Base-by-base conservation (phyloP, 1,140 invertebrate genomes). In the Sminthurinus signatus region DNA sequence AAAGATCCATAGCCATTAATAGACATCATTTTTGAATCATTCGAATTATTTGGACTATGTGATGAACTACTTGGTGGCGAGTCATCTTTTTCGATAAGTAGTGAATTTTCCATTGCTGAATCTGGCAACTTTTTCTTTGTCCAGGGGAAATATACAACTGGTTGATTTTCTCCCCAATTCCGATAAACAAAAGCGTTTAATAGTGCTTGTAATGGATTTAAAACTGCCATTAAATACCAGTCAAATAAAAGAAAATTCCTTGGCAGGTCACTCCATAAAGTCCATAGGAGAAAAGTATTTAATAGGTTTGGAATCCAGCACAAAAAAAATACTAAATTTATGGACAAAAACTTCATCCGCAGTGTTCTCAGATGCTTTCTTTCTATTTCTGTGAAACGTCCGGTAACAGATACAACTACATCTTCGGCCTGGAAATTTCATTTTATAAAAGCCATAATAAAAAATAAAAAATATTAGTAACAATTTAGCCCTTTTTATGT, bases 281-380 rank as follows among this genome's bases (percentile, higher is more conserved):
- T 83, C 87, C 88, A 90, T 5, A 91, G 72, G 14, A 90, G 73
- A 51, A 88, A 74, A 10, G 85, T 86, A 75, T 88, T 89, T 5
- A 89, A 77, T 19, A 91, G 74, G 78, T 91, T 91, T 14, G 88
- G 88, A 43, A 87, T 64, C 88, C 88, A 91, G 73, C 88, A 91
- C 21, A 89, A 65, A 73, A 88, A 89, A 75, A 89, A 91, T 2
- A 85, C 86, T 1, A 85, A 71, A 76, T 87, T 89, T 44, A 88
- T 89, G 14, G 86, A 76, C 15, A 82, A 82, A 76, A 90, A 91
- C 76, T 88, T 88, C 0, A 86, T 71, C 54, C 80, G 83, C 23
- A 89, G 77, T 1, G 82, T 80, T 70, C 87, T 83, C 8, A 89
- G 80, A 23, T 90, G 77, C 60, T 81, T 81, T 50, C 88, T 77